A percentile compares a stretch with the other conserved stretches of the same genome.
Evolutionary conservation across 2,113 vertebrate genomes (phyloP).

Genomic region (Caloenas nicobarica): DNA sequence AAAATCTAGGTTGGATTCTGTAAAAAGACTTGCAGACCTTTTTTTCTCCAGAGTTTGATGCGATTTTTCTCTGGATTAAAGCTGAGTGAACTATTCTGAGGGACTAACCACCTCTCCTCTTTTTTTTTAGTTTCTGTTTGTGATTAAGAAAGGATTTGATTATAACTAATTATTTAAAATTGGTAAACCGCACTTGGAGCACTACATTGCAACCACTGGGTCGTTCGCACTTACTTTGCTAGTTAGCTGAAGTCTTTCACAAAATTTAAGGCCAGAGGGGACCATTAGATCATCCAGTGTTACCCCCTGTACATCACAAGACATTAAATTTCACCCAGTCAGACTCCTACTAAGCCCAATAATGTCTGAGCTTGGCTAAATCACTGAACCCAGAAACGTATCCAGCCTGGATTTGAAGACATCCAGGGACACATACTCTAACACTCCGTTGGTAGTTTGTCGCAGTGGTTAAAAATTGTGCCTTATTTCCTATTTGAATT

Average conservation of each 20-base stretch:
- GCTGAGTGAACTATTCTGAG: not conserved
- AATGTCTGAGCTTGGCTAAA: not conserved
- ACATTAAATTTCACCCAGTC: conserved; percentile 23
- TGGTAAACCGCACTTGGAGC: not conserved
- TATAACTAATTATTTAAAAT: not conserved
- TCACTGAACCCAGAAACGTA: not conserved
- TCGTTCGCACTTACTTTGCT: not conserved
- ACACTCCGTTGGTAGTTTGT: not conserved
- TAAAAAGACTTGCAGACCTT: conserved; percentile 53
- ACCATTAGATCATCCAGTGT: not conserved
- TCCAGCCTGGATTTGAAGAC: conserved; percentile 3
- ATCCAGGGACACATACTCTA: not conserved
- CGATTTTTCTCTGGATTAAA: conserved; percentile 26
- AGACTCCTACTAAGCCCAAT: not conserved
- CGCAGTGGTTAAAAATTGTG: conserved; percentile 33
- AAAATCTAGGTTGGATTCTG: conserved; percentile 58
- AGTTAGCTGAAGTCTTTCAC: not conserved
- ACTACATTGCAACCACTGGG: not conserved
- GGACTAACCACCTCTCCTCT: not conserved
- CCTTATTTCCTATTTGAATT: conserved; percentile 43
- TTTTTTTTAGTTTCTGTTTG: not conserved
- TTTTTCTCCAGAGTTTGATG: conserved; percentile 8
- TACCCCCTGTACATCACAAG: not conserved
- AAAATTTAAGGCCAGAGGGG: conserved; percentile 14
- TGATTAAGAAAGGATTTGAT: not conserved